Evolutionary conservation across 2,888 invertebrate species (phyloP), one percentile per base, ranked within the genome.

Genomic region (Mylabris sibirica): DNA sequence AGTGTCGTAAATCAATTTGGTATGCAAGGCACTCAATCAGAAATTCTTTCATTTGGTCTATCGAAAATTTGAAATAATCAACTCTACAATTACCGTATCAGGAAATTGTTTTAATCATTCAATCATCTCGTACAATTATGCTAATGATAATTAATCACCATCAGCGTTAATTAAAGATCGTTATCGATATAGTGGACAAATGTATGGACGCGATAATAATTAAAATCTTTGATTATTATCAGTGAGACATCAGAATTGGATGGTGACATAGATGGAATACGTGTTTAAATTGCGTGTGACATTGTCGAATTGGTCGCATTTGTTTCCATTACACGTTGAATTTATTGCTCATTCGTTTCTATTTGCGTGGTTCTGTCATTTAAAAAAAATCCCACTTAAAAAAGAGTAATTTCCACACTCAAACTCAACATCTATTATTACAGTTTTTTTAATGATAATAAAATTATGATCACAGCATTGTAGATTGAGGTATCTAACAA

Each of bases 291-390:
- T 73, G 72, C 64, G 12, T 65, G 74, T 76, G 78, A 77, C 78
- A 71, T 68, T 71, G 68, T 72, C 68, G 75, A 77, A 78, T 77
- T 75, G 76, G 75, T 71, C 69, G 75, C 76, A 78, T 78, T 79
- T 78, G 77, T 79, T 77, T 75, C 76, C 77, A 78, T 78, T 78
- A 75, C 78, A 73, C 73, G 72, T 72, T 63, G 71, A 76, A 76
- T 77, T 78, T 77, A 77, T 78, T 71, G 74, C 72, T 67, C 70
- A 67, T 71, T 72, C 70, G 64, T 69, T 66, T 74, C 74, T 74
- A 74, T 75, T 73, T 74, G 72, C 74, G 62, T 20, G 20, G 9
- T n/a, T 9, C 4, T 5, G 17, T 17, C 44, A 22, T 11, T 53
- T 53, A 2, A 22, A 53, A 8, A 22, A 53, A 20, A 53, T 44